Conservation (phyloP, 2,888 invertebrate genomes). For the Drosophila cognata region DNA sequence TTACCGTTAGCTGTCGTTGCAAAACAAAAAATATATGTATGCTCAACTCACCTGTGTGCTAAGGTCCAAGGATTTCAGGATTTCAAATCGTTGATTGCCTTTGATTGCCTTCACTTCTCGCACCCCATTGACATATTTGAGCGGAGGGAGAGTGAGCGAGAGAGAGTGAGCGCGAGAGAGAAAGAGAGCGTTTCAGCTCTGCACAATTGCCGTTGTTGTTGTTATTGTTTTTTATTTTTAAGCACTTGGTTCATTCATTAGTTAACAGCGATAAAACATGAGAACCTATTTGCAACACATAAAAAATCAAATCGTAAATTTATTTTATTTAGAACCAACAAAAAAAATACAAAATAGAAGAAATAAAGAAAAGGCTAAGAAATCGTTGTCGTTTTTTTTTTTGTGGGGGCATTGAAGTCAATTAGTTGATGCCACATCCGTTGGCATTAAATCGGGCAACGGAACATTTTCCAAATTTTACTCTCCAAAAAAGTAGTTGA, state of each 20-base stretch:
- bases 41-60: conserved; percentile 61
- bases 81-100: conserved; percentile 7
- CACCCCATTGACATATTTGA: conserved; percentile 13
- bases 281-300: conserved; percentile 18
- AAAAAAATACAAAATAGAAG: background rate
- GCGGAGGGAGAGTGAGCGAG: background rate
- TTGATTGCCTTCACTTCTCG: conserved; percentile 2
- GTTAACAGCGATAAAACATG: conserved; percentile 8
- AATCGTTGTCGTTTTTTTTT: conserved; percentile 16
- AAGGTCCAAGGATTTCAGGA: conserved; percentile 5
- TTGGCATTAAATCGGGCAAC: conserved; percentile 42
- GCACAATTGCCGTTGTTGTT: conserved; percentile 1
- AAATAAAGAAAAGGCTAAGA: conserved; percentile 5
- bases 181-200: background rate
- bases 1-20: conserved; percentile 55
- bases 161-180: background rate
- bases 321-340: background rate
- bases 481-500: conserved; percentile 9
- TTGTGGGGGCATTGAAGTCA: conserved; percentile 33
- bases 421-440: conserved; percentile 55
- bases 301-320: conserved; percentile 25
- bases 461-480: conserved; percentile 55
- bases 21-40: background rate
- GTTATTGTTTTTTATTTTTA: conserved; percentile 7
- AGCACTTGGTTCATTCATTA: conserved; percentile 30